Conservation (phyloP, 2,888 invertebrate species). For the Acleris laterana region DNA sequence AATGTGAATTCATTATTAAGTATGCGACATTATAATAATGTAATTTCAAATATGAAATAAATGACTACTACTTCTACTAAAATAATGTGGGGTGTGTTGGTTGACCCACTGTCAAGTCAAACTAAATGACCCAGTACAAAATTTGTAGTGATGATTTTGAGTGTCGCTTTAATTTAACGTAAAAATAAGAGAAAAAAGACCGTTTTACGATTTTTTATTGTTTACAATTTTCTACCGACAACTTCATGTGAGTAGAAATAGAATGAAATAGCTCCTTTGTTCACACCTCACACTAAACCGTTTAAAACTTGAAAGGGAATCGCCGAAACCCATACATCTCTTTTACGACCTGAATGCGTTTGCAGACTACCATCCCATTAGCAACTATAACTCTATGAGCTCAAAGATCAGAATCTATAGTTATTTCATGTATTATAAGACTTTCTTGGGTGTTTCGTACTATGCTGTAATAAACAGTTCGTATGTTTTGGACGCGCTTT, state of each 20-base stretch:
- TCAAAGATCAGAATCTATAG: constrained; percentile 3
- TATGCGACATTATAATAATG: too few relatives aligned
- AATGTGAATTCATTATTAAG: too few relatives aligned
- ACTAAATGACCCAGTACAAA: too few relatives aligned
- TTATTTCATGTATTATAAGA: neutral
- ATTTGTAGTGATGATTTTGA: too few relatives aligned
- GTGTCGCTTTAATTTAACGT: too few relatives aligned
- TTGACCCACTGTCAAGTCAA: too few relatives aligned
- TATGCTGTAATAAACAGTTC: constrained; percentile 18
- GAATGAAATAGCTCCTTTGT: neutral
- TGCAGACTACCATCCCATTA: constrained; percentile 1
- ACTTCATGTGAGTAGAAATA: neutral
- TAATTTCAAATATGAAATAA: too few relatives aligned
- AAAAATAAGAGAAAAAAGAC: too few relatives aligned
- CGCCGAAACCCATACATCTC: constrained; percentile 16
- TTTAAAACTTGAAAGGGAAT: constrained; percentile 29
- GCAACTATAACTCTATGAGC: neutral
- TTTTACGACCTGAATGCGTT: constrained; percentile 30
- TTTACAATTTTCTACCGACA: too few relatives aligned
- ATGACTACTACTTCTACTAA: too few relatives aligned
- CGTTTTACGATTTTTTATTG: too few relatives aligned
- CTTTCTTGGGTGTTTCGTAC: neutral
- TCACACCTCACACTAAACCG: constrained; percentile 21
- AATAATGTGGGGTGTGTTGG: too few relatives aligned
- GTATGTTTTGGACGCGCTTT: constrained; percentile 22